Evolutionary conservation across 2,888 invertebrate genomes (phyloP), one percentile per base, ranked within the genome.

Genomic region (Itoplectis maculator): DNA sequence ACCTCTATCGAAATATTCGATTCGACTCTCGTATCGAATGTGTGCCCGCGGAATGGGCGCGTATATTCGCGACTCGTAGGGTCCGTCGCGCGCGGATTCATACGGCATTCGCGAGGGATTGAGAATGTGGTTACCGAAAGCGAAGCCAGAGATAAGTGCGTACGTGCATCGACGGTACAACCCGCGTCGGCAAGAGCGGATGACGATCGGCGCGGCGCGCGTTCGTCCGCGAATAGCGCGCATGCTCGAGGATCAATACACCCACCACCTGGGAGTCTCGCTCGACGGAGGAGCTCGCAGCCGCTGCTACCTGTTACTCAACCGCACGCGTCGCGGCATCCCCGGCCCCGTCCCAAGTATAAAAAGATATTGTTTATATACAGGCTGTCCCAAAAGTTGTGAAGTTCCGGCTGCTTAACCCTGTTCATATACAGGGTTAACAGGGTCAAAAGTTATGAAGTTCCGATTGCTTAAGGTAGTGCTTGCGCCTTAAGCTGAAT

Each of bases 101-200:
- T 85, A 82, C 51, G 77, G 80, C 79, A 84, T 85, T 83, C 82
- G 78, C 69, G n/a, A 45, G 56, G 79, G 65, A 74, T 77, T 78
- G 75, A 79, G 80, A 82, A 85, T 84, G 80, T 82, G 85, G 85
- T 84, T 84, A 84, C 81, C 85, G 80, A 85, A 82, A 85, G 84
- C 80, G 70, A 78, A 84, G 80, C 84, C 73, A 81, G 81, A 81
- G 82, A 85, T 85, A 84, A 85, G 84, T 85, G 80, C 80, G 82
- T 78, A 85, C 85, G 85, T 85, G 85, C 42, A 81, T 81, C 68
- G 61, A 83, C 77, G 63, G 54, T 18, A 65, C 13, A 63, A 70
- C 63, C 56, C 61, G 68, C 63, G 73, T 68, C 59, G 29, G 40
- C 49, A 37, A n/a, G n/a, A n/a, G n/a, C n/a, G n/a, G n/a, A n/a